phyloP scores from a whole-genome alignment of 2,113 vertebrate species.

The Verasper variegatus region DNA sequence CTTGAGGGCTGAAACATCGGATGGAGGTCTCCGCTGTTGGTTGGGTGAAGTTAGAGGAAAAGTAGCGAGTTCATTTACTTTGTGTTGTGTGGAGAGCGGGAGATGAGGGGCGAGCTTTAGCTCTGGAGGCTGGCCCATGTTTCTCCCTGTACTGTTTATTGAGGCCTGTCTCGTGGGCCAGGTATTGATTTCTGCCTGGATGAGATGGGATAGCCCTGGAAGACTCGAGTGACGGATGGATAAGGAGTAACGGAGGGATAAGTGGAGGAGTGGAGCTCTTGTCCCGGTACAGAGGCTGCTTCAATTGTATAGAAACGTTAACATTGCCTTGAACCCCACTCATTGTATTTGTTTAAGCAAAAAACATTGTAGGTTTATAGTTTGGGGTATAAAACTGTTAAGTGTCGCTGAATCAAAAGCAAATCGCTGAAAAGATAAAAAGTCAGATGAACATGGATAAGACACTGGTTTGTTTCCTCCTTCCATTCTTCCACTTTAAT shows the following conservation, averaged over 20 bases:
- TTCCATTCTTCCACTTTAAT: too few relatives aligned
- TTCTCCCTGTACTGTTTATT: slow-evolving; percentile 76
- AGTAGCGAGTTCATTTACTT: slow-evolving; percentile 78
- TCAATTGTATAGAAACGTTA: slow-evolving; percentile 47
- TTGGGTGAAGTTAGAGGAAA: slow-evolving; percentile 77
- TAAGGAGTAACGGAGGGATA: slow-evolving; percentile 59
- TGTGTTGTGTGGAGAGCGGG: slow-evolving; percentile 55
- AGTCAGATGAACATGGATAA: too few relatives aligned
- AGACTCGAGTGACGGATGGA: slow-evolving; percentile 73
- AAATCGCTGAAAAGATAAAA: too few relatives aligned
- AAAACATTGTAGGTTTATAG: slow-evolving; percentile 15
- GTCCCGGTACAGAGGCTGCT: slow-evolving; percentile 42
- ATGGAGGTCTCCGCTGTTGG: slow-evolving; percentile 50
- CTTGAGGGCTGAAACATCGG: slow-evolving; percentile 66
- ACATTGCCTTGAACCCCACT: slow-evolving; percentile 48
- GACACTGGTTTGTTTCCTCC: too few relatives aligned
- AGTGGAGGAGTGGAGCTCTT: slow-evolving; percentile 59
- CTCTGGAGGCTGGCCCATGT: slow-evolving; percentile 66
- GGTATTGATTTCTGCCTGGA: slow-evolving; percentile 79
- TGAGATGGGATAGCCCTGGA: slow-evolving; percentile 77
- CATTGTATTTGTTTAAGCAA: slow-evolving; percentile 6
- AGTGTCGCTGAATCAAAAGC: neutral
- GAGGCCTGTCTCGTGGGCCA: slow-evolving; percentile 72
- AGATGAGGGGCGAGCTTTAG: slow-evolving; percentile 52
- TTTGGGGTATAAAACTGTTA: neutral